Percentiles rank a stretch among this genome's conserved stretches.
phyloP scores from a whole-genome alignment of 1,140 invertebrate species.

The Cylas formicarius region DNA sequence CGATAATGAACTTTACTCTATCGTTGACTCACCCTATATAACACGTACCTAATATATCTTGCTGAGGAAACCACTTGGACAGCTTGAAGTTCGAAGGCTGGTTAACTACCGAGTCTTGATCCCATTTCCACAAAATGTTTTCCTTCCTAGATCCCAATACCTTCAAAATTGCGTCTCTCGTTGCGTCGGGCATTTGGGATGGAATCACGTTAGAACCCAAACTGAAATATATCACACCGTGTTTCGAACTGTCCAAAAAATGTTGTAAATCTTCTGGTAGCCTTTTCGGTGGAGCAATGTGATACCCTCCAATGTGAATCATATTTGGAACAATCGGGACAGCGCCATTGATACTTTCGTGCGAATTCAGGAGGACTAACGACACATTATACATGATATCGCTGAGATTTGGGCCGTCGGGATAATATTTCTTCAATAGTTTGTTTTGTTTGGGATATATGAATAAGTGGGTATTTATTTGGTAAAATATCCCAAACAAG shows the following conservation, averaged over 20 bases:
- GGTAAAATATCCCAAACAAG: conserved; percentile 13
- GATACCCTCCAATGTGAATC: conserved; percentile 48
- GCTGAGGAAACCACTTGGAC: conserved; percentile 52
- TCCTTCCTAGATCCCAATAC: conserved; percentile 44
- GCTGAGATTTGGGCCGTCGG: conserved; percentile 43
- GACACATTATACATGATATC: conserved; percentile 47
- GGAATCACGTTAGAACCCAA: conserved; percentile 45
- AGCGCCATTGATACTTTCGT: conserved; percentile 32
- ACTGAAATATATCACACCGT: conserved; percentile 48
- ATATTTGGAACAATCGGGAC: conserved; percentile 45
- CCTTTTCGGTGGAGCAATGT: conserved; percentile 42
- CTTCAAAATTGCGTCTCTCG: conserved; percentile 41
- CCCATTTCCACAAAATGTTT: conserved; percentile 52
- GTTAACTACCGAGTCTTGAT: conserved; percentile 43
- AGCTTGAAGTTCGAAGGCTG: conserved; percentile 45
- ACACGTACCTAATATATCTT: conserved; percentile 49
- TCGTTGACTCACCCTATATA: too few species aligned
- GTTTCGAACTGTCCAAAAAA: conserved; percentile 43
- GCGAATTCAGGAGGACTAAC: conserved; percentile 17
- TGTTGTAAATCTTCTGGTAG: conserved; percentile 45
- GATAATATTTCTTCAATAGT: conserved; percentile 42
- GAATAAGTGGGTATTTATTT: conserved; percentile 13
- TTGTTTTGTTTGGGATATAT: conserved; percentile 34
- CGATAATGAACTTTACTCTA: too few species aligned
- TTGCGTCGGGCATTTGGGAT: conserved; percentile 39